These are phyloP conservation scores for Drosophila asahinai DNA, from an alignment of 1,140 invertebrate genomes.

Conservation along the genomic window DNA sequence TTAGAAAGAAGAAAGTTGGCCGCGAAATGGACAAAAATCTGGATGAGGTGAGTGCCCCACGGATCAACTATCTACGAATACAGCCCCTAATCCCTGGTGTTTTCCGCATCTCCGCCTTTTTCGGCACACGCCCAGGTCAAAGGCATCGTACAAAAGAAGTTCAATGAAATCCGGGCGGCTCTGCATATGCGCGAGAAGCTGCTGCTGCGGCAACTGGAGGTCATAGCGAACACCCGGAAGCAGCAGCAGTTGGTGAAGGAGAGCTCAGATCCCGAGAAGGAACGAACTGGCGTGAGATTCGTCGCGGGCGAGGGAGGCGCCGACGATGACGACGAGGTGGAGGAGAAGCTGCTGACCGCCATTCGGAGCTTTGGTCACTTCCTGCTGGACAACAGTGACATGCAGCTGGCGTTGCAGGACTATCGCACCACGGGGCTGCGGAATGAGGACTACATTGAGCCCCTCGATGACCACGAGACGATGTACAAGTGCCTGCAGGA, in stretches of 20 bases:
- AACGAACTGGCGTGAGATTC: slow-evolving; percentile 69
- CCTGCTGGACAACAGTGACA: slow-evolving; percentile 81
- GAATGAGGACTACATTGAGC: slow-evolving; percentile 81
- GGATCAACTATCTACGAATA: too few relatives aligned
- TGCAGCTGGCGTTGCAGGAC: slow-evolving; percentile 75
- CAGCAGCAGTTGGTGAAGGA: slow-evolving; percentile 50
- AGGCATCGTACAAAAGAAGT: slow-evolving; percentile 85
- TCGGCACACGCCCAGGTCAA: slow-evolving; percentile 82
- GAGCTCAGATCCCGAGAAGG: not conserved
- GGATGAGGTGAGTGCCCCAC: slow-evolving; percentile 32
- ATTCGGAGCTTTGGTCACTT: slow-evolving; percentile 86
- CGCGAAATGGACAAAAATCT: slow-evolving; percentile 47
- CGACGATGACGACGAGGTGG: slow-evolving; percentile 65
- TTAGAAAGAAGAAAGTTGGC: too few relatives aligned
- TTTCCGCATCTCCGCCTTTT: not conserved
- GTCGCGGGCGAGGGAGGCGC: slow-evolving; percentile 79
- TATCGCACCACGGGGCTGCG: slow-evolving; percentile 60
- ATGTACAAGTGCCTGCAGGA: slow-evolving; percentile 85
- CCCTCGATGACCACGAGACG: slow-evolving; percentile 82
- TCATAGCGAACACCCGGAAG: slow-evolving; percentile 86
- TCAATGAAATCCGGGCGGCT: slow-evolving; percentile 85
- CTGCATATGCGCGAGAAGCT: slow-evolving; percentile 86
- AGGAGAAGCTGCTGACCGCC: slow-evolving; percentile 82
- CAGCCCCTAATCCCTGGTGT: not conserved
- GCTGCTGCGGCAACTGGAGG: slow-evolving; percentile 86